Base-by-base conservation (phyloP, 2,113 vertebrate genomes). In the Neolamprologus devosi region DNA sequence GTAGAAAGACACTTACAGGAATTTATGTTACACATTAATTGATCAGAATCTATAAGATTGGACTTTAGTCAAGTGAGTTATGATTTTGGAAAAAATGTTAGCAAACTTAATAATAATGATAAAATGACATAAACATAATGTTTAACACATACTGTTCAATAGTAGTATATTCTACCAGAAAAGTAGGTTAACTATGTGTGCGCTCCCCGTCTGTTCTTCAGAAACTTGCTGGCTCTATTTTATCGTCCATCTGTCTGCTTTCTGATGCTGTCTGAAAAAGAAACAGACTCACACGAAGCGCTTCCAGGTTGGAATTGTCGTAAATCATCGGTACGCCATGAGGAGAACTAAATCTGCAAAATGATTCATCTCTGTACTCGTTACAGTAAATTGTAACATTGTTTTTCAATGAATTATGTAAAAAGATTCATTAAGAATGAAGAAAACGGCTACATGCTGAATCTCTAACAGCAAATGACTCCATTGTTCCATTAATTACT, bases 251-350 rank as follows among this genome's bases (percentile, higher is more conserved):
- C n/a, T 30, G 35, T 70, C 83, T 63, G 42, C 78, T 54, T 40
- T 86, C 88, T 85, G 45, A 28, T 21, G 73, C 86, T 78, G 84
- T 88, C 40, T 78, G 73, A 85, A 82, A 58, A 84, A 81, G 84
- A 93, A 88, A 9, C 78, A 75, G 53, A 45, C 65, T 5, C 35
- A 12, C 78, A 65, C 33, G 33, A 86, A 63, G n/a, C 10, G 55
- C 73, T 68, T 2, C n/a, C 37, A 14, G 21, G 81, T 89, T 42
- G 6, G 30, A 82, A 16, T 63, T 45, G 65, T 70, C 49, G 87
- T 93, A 87, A 87, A 84, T 89, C 90, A 87, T 45, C 8, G 0
- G 26, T 21, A 33, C 14, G 23, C 80, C 42, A 35, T 23, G 35
- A 30, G 26, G 42, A 84, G 12, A 40, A 70, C 33, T 42, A 70